phyloP scores from a whole-genome alignment of 2,113 vertebrate species.

The Scartelaos histophorus region DNA sequence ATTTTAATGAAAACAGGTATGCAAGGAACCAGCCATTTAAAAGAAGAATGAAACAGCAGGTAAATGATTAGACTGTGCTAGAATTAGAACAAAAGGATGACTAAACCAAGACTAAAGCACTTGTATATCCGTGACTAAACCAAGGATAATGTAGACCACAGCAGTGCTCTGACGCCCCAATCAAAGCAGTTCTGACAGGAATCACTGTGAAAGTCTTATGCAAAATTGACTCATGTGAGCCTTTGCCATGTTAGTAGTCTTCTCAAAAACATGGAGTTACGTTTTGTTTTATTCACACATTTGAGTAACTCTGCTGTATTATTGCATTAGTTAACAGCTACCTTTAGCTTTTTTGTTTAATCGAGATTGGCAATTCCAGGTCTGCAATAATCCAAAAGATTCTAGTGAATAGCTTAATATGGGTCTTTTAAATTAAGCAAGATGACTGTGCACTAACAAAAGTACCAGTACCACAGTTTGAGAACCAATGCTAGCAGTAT shows the following conservation, averaged over 20 bases:
- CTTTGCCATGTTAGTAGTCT: too few species aligned
- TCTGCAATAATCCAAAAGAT: too few species aligned
- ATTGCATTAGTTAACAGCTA: too few species aligned
- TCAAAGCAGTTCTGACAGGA: neutral
- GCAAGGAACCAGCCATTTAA: neutral
- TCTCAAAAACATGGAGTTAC: too few species aligned
- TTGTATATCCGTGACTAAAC: neutral
- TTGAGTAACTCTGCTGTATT: too few species aligned
- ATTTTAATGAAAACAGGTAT: neutral
- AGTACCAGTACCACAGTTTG: neutral
- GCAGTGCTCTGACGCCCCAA: neutral
- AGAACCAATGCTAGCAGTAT: neutral
- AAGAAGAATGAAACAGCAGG: neutral
- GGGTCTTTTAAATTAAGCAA: neutral
- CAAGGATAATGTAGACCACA: neutral
- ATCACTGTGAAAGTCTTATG: neutral
- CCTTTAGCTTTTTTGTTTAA: too few species aligned
- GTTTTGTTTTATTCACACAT: too few species aligned
- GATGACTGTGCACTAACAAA: neutral
- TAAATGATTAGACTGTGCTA: neutral
- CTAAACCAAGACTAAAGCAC: constrained; percentile 1
- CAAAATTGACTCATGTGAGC: too few species aligned
- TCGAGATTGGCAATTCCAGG: too few species aligned
- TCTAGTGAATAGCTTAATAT: neutral
- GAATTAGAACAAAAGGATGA: neutral